Conservation (phyloP, 1,140 invertebrate genomes). For the Drosophila ambigua region DNA sequence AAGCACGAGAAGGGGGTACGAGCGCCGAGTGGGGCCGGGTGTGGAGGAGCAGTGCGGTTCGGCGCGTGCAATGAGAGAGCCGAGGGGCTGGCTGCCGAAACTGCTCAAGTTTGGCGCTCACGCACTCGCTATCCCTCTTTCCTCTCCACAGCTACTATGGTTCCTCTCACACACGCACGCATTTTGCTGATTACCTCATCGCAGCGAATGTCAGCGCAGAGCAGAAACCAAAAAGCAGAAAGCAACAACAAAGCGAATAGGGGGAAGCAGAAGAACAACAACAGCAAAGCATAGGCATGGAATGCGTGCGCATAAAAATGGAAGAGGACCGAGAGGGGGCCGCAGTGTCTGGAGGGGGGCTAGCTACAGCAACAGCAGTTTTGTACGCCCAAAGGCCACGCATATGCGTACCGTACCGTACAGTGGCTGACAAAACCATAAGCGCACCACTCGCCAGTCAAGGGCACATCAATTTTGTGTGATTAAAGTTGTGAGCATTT, state of each 20-base stretch:
- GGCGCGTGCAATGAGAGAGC: slow-evolving; percentile 69
- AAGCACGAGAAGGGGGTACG: slow-evolving; percentile 34
- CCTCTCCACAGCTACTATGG: not conserved
- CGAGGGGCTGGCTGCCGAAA: slow-evolving; percentile 16
- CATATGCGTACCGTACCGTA: slow-evolving; percentile 22
- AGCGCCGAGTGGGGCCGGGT: not conserved
- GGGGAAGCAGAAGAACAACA: slow-evolving; percentile 44
- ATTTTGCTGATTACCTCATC: slow-evolving; percentile 76
- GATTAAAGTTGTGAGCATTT: too few relatives aligned
- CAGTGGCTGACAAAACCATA: slow-evolving; percentile 4
- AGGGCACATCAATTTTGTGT: too few relatives aligned
- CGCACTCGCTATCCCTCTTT: slow-evolving; percentile 35
- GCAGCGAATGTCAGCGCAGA: slow-evolving; percentile 73
- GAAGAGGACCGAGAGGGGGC: slow-evolving; percentile 1
- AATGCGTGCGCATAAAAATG: slow-evolving; percentile 65
- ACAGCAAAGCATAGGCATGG: slow-evolving; percentile 53
- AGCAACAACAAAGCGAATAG: slow-evolving; percentile 11
- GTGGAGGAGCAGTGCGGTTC: slow-evolving; percentile 17
- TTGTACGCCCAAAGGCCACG: slow-evolving; percentile 51
- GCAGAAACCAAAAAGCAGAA: slow-evolving; percentile 35
- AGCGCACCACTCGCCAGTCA: not conserved
- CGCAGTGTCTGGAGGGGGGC: not conserved
- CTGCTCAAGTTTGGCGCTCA: slow-evolving; percentile 59
- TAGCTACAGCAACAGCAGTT: not conserved
- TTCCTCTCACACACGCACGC: slow-evolving; percentile 34